phyloP scores from a whole-genome alignment of 2,113 vertebrate species.

The Gasterosteus nipponicus region DNA sequence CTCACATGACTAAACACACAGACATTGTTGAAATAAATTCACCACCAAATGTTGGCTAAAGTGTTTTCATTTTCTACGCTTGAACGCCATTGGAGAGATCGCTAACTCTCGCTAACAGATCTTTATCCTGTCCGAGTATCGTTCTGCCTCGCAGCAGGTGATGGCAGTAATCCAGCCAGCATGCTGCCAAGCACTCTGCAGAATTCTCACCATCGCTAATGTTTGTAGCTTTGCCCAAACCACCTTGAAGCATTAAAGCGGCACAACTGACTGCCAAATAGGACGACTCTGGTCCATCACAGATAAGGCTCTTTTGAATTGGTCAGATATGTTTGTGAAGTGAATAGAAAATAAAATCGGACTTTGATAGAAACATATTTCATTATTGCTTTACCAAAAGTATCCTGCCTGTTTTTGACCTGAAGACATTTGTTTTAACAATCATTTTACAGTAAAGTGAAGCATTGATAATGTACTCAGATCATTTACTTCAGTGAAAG shows the following conservation, averaged over 20 bases:
- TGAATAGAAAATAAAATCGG: neutral
- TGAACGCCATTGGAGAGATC: conserved; percentile 51
- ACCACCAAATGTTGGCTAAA: conserved; percentile 6
- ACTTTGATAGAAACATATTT: neutral
- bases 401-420: neutral
- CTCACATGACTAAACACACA: neutral
- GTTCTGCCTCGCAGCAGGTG: conserved; percentile 46
- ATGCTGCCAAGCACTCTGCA: conserved; percentile 50
- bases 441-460: neutral
- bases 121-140: conserved; percentile 44
- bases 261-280: conserved; percentile 13
- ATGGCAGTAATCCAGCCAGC: conserved; percentile 43
- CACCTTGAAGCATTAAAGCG: conserved; percentile 25
- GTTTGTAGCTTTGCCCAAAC: conserved; percentile 10
- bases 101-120: conserved; percentile 35
- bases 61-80: conserved; percentile 33
- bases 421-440: neutral
- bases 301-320: neutral
- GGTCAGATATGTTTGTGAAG: neutral
- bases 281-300: conserved; percentile 3
- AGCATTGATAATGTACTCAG: neutral
- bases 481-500: neutral
- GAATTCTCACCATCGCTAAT: conserved; percentile 12
- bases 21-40: neutral
- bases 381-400: neutral